phyloP scores from a whole-genome alignment of 2,888 invertebrate genomes.

The Abrostola tripartita region DNA sequence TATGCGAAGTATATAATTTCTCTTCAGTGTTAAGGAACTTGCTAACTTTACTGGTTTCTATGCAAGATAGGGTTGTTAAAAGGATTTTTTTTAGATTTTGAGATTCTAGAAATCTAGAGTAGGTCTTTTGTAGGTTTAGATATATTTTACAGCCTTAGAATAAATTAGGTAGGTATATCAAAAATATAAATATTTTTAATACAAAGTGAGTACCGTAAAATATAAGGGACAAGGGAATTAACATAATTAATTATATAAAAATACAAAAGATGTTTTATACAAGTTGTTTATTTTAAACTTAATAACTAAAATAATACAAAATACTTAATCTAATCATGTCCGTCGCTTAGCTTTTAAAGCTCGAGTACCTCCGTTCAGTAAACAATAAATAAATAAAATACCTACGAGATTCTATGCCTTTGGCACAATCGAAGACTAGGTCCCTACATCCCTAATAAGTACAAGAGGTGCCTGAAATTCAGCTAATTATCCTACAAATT shows the following conservation, averaged over 20 bases:
- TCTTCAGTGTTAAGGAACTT: too few species aligned
- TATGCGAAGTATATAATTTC: too few species aligned
- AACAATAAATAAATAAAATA: slow-evolving; percentile 63
- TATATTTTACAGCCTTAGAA: too few species aligned
- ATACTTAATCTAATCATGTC: slow-evolving; percentile 67
- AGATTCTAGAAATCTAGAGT: too few species aligned
- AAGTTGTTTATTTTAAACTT: slow-evolving; percentile 68
- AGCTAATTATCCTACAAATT: slow-evolving; percentile 40
- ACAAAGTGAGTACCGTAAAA: too few species aligned
- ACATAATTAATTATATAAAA: not conserved
- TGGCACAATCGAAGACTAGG: slow-evolving; percentile 81
- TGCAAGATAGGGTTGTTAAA: too few species aligned
- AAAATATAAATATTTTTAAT: too few species aligned
- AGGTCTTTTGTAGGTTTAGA: too few species aligned
- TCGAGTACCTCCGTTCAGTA: slow-evolving; percentile 62
- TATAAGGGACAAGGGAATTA: not conserved
- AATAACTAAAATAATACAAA: slow-evolving; percentile 66
- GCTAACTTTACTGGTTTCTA: too few species aligned
- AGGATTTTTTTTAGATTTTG: too few species aligned
- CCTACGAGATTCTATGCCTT: slow-evolving; percentile 83
- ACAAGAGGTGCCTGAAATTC: slow-evolving; percentile 50
- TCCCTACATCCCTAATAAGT: slow-evolving; percentile 48
- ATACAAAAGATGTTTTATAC: slow-evolving; percentile 29
- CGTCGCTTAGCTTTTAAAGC: slow-evolving; percentile 82
- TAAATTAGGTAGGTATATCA: too few species aligned